These are phyloP conservation scores for Tichodroma muraria DNA, from an alignment of 2,113 vertebrate species.

Conservation along the genomic window DNA sequence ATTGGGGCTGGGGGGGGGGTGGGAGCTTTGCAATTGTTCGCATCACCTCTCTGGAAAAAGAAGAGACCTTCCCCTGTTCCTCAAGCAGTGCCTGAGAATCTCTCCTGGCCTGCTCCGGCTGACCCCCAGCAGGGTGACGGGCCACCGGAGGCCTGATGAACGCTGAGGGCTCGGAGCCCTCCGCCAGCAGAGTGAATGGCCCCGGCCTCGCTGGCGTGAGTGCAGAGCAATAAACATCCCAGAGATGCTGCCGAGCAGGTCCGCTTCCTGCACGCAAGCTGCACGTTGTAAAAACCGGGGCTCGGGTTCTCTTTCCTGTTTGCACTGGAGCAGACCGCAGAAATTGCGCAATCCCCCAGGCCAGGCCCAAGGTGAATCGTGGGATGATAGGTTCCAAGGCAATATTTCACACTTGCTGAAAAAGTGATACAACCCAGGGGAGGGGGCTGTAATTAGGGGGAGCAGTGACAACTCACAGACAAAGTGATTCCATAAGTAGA, in stretches of 20 bases:
- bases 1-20: background rate
- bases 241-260: background rate
- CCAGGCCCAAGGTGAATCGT: slow-evolving; percentile 23
- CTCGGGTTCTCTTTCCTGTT: slow-evolving; percentile 47
- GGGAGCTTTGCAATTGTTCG: background rate
- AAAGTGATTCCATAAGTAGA: slow-evolving; percentile 31
- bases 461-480: background rate
- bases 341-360: slow-evolving; percentile 26
- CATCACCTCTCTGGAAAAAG: background rate
- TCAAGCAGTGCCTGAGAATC: background rate
- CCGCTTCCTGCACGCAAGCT: slow-evolving; percentile 43
- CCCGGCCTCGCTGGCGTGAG: background rate
- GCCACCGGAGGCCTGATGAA: background rate
- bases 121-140: background rate
- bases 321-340: slow-evolving; percentile 38
- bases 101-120: background rate
- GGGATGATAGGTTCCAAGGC: background rate
- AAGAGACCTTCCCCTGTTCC: background rate
- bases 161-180: background rate
- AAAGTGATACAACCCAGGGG: slow-evolving; percentile 27
- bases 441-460: slow-evolving; percentile 1
- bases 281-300: slow-evolving; percentile 45
- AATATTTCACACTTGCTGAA: slow-evolving; percentile 49
- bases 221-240: background rate
- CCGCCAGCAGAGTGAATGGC: background rate